Conservation (phyloP, 1,140 invertebrate species). For the Dendrolimus punctatus region DNA sequence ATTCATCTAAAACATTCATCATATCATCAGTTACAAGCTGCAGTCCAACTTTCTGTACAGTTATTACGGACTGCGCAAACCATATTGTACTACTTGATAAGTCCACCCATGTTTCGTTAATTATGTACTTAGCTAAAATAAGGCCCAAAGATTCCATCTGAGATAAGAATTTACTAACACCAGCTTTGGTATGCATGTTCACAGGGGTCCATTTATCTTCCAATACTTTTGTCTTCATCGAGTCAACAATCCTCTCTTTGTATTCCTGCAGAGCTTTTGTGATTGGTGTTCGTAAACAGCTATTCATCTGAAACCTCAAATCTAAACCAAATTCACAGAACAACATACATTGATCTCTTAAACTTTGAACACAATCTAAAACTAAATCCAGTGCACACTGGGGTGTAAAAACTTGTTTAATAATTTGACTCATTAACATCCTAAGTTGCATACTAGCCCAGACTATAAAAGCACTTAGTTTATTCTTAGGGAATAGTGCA, state of each 20-base stretch:
- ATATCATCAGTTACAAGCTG: constrained; percentile 67
- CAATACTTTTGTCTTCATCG: constrained; percentile 63
- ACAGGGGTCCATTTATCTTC: constrained; percentile 71
- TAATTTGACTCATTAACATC: constrained; percentile 85
- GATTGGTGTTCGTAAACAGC: constrained; percentile 79
- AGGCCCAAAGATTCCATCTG: constrained; percentile 70
- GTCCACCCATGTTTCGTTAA: constrained; percentile 70
- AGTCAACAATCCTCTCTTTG: constrained; percentile 64
- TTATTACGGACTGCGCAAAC: constrained; percentile 67
- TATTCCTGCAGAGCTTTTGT: constrained; percentile 64
- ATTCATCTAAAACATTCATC: constrained; percentile 67
- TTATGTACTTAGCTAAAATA: constrained; percentile 67
- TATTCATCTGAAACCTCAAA: constrained; percentile 88
- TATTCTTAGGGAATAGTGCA: constrained; percentile 83
- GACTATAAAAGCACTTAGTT: constrained; percentile 88
- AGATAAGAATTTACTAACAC: constrained; percentile 59
- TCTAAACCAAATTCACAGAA: constrained; percentile 75
- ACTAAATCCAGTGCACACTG: constrained; percentile 88
- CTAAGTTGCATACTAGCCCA: constrained; percentile 93
- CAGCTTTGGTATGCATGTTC: constrained; percentile 68
- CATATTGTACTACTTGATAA: constrained; percentile 70
- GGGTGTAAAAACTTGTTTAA: constrained; percentile 93
- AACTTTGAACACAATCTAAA: constrained; percentile 88
- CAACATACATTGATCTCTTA: constrained; percentile 80
- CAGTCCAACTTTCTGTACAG: constrained; percentile 63